These are phyloP conservation scores for Colostygia pectinataria DNA, from an alignment of 2,888 invertebrate species.

Conservation along the genomic window DNA sequence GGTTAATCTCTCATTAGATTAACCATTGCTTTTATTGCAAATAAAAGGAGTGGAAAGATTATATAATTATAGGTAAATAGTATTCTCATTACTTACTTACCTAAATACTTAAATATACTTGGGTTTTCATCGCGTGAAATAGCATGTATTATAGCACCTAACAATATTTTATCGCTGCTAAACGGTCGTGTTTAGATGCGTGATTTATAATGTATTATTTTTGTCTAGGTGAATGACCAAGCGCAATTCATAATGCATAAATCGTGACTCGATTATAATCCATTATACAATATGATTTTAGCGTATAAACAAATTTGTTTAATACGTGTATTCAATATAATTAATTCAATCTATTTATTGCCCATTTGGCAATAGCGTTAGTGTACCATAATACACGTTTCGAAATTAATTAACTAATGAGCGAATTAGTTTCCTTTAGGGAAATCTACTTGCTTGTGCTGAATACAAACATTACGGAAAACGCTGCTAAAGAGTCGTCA, in stretches of 20 bases:
- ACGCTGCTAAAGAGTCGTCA: background rate
- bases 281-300: background rate
- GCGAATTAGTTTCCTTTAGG: conserved; percentile 5
- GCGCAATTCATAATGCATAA: background rate
- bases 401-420: conserved; percentile 6
- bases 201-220: too few species aligned
- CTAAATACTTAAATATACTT: too few species aligned
- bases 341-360: background rate
- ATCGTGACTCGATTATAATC: background rate
- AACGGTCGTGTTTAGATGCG: too few species aligned
- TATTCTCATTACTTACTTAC: background rate
- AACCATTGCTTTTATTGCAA: too few species aligned
- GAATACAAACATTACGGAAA: conserved; percentile 11
- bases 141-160: too few species aligned
- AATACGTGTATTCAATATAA: conserved; percentile 36
- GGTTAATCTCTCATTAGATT: too few species aligned
- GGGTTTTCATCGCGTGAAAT: too few species aligned
- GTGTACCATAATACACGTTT: background rate
- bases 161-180: too few species aligned
- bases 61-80: background rate
- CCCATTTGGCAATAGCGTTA: background rate
- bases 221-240: background rate
- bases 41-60: too few species aligned
- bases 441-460: conserved; percentile 15
- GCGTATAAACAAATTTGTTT: conserved; percentile 6